Base-by-base conservation (phyloP, 2,888 invertebrate genomes). In the Lapara coniferarum region DNA sequence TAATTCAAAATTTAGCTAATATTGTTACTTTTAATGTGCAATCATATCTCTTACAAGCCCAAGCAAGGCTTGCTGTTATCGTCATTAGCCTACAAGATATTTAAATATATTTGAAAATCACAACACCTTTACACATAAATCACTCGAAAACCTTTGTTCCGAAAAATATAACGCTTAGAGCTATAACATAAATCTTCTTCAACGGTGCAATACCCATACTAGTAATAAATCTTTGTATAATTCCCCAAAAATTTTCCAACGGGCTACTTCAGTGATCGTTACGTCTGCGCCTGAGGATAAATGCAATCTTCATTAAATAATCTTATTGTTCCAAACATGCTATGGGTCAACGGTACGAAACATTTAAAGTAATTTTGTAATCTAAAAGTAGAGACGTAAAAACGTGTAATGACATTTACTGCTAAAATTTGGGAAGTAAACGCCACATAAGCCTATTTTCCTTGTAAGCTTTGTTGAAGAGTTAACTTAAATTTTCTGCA, bases 191-290 rank as follows among this genome's bases (percentile, higher is more conserved):
- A 93, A 93, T 93, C 92, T 89, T 86, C 82, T 76, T 89, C 87
- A 84, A 85, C 87, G 87, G 88, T 87, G 87, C 85, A 86, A 83
- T 81, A 77, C 81, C 86, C 87, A 90, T 81, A 88, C 82, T 83
- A 81, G 87, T 90, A 87, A 91, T 92, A 92, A 93, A 93, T 93
- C 90, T 91, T 80, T 77, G 85, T 84, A 88, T 92, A 93, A 93
- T 92, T 85, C 85, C 84, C 76, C 81, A 77, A 82, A 85, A 79
- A 7, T 19, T 84, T 88, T 84, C 81, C 80, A 80, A 81, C 85
- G 85, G 77, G 93, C 93, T 93, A 89, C 93, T 89, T 93, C 92
- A 93, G 81, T 91, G 88, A 84, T 87, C 87, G 92, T 91, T 91
- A 91, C 92, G 89, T 88, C 80, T 71, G 70, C 71, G 84, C 90